Evolutionary conservation across 2,113 vertebrate genomes (phyloP).

Genomic region (Corythaixoides concolor): DNA sequence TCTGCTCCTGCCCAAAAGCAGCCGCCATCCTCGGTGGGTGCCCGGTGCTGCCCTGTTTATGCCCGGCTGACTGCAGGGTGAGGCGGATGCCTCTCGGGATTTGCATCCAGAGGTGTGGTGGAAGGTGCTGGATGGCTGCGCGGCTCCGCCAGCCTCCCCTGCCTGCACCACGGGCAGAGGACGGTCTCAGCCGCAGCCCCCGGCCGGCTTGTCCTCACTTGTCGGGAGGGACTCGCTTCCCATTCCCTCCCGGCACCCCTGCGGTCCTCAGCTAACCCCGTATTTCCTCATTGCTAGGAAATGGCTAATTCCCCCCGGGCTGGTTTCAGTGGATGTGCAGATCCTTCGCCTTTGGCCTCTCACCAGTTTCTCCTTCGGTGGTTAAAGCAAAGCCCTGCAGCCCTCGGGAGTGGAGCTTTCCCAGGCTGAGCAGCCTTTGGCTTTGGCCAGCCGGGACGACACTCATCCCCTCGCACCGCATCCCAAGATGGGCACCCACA

Average conservation of each 20-base stretch:
- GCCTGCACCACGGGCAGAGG: neutral
- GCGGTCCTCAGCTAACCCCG: neutral
- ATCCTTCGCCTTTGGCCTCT: slow-evolving; percentile 26
- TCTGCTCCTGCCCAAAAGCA: neutral
- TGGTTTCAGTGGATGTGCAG: slow-evolving; percentile 27
- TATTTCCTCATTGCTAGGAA: slow-evolving; percentile 53
- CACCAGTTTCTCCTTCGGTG: slow-evolving; percentile 15
- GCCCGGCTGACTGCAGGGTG: neutral
- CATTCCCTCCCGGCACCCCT: neutral
- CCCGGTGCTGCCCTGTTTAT: neutral
- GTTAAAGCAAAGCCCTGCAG: neutral
- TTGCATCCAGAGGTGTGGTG: neutral
- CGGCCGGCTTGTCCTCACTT: slow-evolving; percentile 7
- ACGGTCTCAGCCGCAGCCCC: neutral
- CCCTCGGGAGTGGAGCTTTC: neutral
- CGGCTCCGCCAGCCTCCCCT: neutral
- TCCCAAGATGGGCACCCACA: rapidly evolving
- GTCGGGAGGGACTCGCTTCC: neutral
- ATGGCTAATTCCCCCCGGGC: slow-evolving; percentile 45
- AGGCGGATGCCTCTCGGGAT: neutral
- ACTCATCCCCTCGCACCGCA: neutral
- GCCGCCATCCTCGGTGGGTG: rapidly evolving
- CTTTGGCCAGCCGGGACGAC: neutral
- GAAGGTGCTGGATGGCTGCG: neutral
- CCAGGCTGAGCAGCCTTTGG: neutral